These are phyloP conservation scores for Bombus picipes DNA, from an alignment of 1,140 invertebrate species.

Conservation along the genomic window DNA sequence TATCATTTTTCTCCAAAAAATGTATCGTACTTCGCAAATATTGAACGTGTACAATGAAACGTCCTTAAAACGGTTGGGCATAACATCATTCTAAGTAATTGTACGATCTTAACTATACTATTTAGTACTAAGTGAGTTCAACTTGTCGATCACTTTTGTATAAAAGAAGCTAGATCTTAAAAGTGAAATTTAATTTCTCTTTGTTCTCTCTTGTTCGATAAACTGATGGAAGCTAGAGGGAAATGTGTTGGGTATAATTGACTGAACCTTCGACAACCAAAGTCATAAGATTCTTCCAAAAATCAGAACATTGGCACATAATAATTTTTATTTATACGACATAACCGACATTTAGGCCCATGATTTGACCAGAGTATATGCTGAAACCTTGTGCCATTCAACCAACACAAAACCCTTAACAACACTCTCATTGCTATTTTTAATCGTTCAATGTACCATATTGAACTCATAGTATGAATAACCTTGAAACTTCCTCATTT, in stretches of 20 bases:
- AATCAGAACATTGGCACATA: conserved; percentile 39
- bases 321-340: conserved; percentile 7
- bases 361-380: not conserved
- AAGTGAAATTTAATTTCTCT: conserved; percentile 24
- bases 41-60: not conserved
- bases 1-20: conserved; percentile 6
- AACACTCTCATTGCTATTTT: conserved; percentile 23
- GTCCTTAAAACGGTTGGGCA: conserved; percentile 1
- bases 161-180: conserved; percentile 25
- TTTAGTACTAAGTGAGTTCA: conserved; percentile 17
- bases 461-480: conserved; percentile 43
- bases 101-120: conserved; percentile 27
- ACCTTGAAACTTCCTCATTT: conserved; percentile 31
- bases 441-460: conserved; percentile 26
- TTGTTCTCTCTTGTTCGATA: conserved; percentile 25
- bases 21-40: conserved; percentile 11
- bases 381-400: conserved; percentile 17
- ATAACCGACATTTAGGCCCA: conserved; percentile 53
- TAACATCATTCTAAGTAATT: conserved; percentile 25
- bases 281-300: not conserved
- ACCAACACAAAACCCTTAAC: conserved; percentile 51
- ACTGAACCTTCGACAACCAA: conserved; percentile 4
- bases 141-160: not conserved
- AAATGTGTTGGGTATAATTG: conserved; percentile 50
- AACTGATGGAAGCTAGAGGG: conserved; percentile 29